Evolutionary conservation across 2,888 invertebrate species (phyloP).

Genomic region (Linyphia triangularis): DNA sequence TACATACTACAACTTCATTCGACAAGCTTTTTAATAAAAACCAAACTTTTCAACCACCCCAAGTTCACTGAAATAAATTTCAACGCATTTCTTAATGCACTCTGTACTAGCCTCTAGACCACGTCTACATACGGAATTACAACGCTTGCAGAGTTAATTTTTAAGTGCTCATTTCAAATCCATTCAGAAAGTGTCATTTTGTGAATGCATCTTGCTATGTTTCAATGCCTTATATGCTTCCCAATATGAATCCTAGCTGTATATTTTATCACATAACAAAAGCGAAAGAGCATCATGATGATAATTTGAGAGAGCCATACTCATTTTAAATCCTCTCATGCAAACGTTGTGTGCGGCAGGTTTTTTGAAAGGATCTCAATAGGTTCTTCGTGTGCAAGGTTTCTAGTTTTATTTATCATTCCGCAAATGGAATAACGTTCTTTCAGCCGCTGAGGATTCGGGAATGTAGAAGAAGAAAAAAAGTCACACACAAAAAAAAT

Average conservation of each 20-base stretch:
- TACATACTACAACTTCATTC: neutral
- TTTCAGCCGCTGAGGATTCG: neutral
- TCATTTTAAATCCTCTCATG: constrained; percentile 38
- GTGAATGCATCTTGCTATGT: neutral
- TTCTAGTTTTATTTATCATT: constrained; percentile 35
- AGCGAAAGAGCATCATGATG: neutral
- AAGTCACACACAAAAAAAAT: neutral
- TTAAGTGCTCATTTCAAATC: constrained; percentile 44
- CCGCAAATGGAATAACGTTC: constrained; percentile 46
- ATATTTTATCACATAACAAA: constrained; percentile 20
- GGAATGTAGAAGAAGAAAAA: constrained; percentile 6
- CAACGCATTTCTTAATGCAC: neutral
- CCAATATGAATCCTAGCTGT: neutral
- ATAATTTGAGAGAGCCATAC: constrained; percentile 23
- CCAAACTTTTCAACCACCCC: neutral
- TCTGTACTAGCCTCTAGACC: no score
- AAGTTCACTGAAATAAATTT: neutral
- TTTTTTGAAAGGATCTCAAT: neutral
- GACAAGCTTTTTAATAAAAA: neutral
- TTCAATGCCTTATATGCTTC: constrained; percentile 9
- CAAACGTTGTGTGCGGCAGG: neutral
- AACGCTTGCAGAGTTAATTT: constrained; percentile 13
- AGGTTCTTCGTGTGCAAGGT: neutral
- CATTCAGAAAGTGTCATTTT: constrained; percentile 2
- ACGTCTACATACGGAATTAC: neutral